Evolutionary conservation across 2,113 vertebrate genomes (phyloP).

Genomic region (Salvelinus alpinus): DNA sequence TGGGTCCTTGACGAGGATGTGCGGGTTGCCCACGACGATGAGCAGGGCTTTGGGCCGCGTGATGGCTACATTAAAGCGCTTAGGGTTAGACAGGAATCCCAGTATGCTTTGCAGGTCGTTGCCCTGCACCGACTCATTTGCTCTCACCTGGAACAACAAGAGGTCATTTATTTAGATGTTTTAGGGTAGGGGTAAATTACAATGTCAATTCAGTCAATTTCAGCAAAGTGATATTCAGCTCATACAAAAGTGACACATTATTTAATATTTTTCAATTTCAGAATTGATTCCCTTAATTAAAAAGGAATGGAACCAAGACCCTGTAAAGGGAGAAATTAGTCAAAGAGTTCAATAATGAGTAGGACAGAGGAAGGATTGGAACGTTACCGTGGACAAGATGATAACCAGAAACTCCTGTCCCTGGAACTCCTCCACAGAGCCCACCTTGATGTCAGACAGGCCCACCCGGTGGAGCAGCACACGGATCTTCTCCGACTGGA

Average conservation of each 20-base stretch:
- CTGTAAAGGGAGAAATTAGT: no score
- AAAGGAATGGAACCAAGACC: no score
- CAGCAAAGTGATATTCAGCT: no score
- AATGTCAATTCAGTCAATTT: no score
- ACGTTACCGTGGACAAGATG: constrained; percentile 85
- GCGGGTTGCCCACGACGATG: constrained; percentile 89
- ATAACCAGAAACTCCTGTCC: constrained; percentile 87
- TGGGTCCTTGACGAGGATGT: constrained; percentile 85
- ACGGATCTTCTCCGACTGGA: constrained; percentile 90
- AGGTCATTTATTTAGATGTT: neutral
- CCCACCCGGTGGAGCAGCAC: constrained; percentile 83
- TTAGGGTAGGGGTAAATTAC: no score
- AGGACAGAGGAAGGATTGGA: neutral
- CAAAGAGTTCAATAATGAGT: no score
- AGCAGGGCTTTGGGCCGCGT: constrained; percentile 92
- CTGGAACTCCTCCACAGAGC: constrained; percentile 97
- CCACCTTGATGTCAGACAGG: constrained; percentile 88
- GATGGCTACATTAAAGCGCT: constrained; percentile 94
- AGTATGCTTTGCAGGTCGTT: constrained; percentile 74
- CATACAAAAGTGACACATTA: no score
- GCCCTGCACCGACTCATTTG: constrained; percentile 71
- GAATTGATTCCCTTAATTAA: no score
- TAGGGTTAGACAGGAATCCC: constrained; percentile 89
- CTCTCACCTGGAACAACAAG: constrained; percentile 80
- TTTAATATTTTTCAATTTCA: no score